Base-by-base conservation (phyloP, 2,113 vertebrate genomes). In the Paedocypris sp. region DNA sequence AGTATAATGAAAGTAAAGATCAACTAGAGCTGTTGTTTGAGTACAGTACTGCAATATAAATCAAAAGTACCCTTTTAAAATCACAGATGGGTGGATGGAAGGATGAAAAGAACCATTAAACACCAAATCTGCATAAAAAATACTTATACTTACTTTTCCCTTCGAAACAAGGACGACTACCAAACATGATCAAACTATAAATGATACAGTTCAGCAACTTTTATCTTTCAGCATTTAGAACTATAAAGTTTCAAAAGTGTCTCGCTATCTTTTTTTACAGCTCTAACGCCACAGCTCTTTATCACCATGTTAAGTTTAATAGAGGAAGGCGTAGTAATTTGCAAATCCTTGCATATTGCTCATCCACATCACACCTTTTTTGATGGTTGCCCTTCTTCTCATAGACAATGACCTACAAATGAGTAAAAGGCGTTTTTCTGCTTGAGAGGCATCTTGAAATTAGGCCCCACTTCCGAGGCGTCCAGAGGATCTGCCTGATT, bases 271-370 rank as follows among this genome's bases (percentile, higher is more conserved):
- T n/a, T n/a, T n/a, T n/a, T n/a, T 54, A 31, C 22, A 58, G 25
- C 33, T 51, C 26, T 33, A 35, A 36, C 28, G 26, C n/a, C n/a
- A 49, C 28, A 25, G 3, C 16, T 19, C 22, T 62, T 68, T 18
- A 53, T 77, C 60, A 31, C 69, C 62, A 73, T 70, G 69, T 69
- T 51, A 78, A 79, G 63, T 19, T 9, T 1, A 31, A n/a, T 12
- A 45, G 60, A 18, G 15, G 33, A 60, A 35, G 43, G 38, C 35
- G 16, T 6, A 31, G 20, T 60, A 31, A 56, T 50, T 36, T 47
- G 45, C 22, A 16, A 35, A 15, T 16, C 41, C 53, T 46, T 22
- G 42, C 28, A 41, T 45, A 32, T 19, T 5, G 22, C 33, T 47
- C 19, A 53, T 31, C 31, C 52, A 18, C 15, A 32, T 59, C 16